A percentile compares a stretch with the other conserved stretches of the same genome.
phyloP scores from a whole-genome alignment of 2,888 invertebrate species.

The Yponomeuta malinellus region DNA sequence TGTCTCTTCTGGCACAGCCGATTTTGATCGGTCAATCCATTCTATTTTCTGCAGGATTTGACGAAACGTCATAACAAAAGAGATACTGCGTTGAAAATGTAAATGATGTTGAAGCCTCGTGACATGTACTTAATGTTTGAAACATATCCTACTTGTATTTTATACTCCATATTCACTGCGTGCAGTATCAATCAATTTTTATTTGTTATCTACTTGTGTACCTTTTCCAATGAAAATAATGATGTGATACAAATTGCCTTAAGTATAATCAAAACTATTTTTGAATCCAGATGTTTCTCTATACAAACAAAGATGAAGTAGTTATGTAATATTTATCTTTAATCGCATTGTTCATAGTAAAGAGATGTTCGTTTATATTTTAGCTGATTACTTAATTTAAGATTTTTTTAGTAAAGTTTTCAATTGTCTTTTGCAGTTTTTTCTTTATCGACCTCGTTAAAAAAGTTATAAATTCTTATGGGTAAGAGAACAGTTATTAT shows the following conservation, averaged over 20 bases:
- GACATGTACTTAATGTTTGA: neutral
- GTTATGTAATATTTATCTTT: constrained; percentile 26
- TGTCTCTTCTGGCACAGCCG: neutral
- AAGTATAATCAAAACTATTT: neutral
- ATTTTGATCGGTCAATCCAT: neutral
- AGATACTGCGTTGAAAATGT: too few species aligned
- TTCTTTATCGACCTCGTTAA: neutral
- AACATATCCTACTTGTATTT: neutral
- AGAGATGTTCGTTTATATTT: constrained; percentile 48
- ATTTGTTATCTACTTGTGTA: constrained; percentile 3
- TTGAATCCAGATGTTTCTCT: constrained; percentile 7
- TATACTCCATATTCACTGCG: neutral
- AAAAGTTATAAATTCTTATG: neutral
- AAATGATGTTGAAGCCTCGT: neutral
- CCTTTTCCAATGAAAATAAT: constrained; percentile 6
- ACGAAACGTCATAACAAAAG: too few species aligned
- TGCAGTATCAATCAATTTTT: neutral
- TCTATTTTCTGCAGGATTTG: too few species aligned
- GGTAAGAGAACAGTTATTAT: neutral
- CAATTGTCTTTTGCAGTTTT: constrained; percentile 20
- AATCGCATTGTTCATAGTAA: constrained; percentile 39
- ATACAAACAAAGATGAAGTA: constrained; percentile 1
- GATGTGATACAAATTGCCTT: constrained; percentile 9
- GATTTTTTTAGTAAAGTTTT: constrained; percentile 40
- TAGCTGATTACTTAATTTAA: constrained; percentile 26